A percentile compares a stretch with the other conserved stretches of the same genome.
Conservation (phyloP, 2,113 vertebrate species). For the Lates calcarifer region DNA sequence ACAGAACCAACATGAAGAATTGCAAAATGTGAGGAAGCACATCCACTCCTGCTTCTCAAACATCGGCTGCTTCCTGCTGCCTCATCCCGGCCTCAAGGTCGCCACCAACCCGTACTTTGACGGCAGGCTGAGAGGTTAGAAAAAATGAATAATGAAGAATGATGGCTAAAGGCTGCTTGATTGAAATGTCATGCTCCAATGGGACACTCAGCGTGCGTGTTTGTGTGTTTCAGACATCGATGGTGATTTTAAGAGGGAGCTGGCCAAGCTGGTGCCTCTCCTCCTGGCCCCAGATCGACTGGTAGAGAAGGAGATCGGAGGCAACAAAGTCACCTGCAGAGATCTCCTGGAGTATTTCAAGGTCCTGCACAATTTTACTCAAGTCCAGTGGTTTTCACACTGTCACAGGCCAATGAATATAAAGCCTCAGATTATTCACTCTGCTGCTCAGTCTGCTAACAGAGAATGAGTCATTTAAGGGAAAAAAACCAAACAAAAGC, state of each 20-base stretch:
- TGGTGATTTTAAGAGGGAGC: constrained; percentile 90
- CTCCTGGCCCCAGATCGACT: constrained; percentile 92
- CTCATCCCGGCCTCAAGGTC: constrained; percentile 92
- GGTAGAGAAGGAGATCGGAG: constrained; percentile 96
- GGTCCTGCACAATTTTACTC: constrained; percentile 81
- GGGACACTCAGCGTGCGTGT: background rate
- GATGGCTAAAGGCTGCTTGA: too few species aligned
- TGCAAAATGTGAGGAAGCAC: constrained; percentile 94
- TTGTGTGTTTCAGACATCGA: constrained; percentile 88
- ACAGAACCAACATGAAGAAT: constrained; percentile 91
- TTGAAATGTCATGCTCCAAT: background rate
- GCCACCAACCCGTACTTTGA: constrained; percentile 92
- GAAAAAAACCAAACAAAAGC: background rate
- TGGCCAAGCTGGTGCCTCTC: constrained; percentile 90
- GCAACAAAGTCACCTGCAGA: constrained; percentile 95
- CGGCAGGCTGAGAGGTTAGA: constrained; percentile 85
- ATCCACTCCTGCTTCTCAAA: constrained; percentile 93
- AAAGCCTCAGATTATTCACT: background rate
- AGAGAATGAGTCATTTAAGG: background rate
- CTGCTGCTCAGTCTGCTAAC: background rate
- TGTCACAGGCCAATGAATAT: background rate
- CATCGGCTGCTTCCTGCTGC: constrained; percentile 91
- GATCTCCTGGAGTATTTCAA: constrained; percentile 98
- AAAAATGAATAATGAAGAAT: background rate
- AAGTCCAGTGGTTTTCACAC: background rate